These are phyloP conservation scores for Halocynthia roretzi DNA, from an alignment of 23 tunicate species.

Conservation along the genomic window DNA sequence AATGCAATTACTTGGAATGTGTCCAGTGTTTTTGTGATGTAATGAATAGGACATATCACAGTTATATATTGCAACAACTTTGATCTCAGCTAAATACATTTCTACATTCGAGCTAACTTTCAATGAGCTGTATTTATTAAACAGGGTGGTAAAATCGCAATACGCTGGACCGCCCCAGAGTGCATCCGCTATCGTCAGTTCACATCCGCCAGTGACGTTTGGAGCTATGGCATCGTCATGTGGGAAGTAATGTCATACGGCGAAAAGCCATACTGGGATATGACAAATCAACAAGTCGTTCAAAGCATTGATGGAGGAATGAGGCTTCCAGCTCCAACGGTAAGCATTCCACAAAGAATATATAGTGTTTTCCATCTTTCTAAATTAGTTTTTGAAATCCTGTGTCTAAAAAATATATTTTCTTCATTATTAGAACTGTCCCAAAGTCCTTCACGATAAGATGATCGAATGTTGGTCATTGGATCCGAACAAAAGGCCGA, in stretches of 20 bases:
- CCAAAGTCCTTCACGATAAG: slow-evolving; percentile 41
- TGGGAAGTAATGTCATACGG: slow-evolving; percentile 94
- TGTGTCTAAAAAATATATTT: background rate
- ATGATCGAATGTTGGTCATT: slow-evolving; percentile 77
- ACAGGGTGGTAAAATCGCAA: slow-evolving; percentile 88
- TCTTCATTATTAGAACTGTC: slow-evolving; percentile 37
- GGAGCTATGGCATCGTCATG: slow-evolving; percentile 74
- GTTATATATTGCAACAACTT: no score
- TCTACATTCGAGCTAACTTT: background rate
- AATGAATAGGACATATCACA: no score
- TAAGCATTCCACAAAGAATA: slow-evolving; percentile 11
- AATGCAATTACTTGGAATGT: no score
- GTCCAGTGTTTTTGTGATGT: no score
- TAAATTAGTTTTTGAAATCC: background rate
- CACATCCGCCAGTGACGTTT: slow-evolving; percentile 81
- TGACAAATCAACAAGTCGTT: slow-evolving; percentile 60
- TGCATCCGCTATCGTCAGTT: slow-evolving; percentile 54
- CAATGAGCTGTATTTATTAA: background rate
- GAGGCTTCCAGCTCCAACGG: slow-evolving; percentile 56
- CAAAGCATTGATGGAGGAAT: slow-evolving; percentile 46
- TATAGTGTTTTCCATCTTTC: background rate
- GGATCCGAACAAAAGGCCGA: slow-evolving; percentile 53
- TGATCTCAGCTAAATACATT: no score
- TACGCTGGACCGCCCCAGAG: slow-evolving; percentile 93
- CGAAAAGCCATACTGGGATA: slow-evolving; percentile 85